Conservation (phyloP, 2,888 invertebrate species). For the Apantesis nais region DNA sequence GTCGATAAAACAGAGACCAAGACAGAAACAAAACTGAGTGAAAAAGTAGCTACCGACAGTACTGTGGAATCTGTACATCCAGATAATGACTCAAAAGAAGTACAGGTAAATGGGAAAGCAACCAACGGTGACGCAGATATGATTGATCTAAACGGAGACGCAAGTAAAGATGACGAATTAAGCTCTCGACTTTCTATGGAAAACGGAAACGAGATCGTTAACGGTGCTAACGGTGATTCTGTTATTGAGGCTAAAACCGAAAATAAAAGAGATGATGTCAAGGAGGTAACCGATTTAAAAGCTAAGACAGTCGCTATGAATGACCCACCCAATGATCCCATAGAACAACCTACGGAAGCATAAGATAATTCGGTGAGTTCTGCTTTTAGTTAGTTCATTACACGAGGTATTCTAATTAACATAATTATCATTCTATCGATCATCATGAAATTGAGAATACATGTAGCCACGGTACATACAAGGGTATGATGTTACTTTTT, state of each 20-base stretch:
- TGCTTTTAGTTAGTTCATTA: conserved; percentile 17
- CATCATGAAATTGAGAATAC: too few species aligned
- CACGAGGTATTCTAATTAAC: background rate
- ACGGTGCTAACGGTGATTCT: conserved; percentile 62
- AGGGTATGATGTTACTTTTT: background rate
- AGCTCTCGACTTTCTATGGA: conserved; percentile 71
- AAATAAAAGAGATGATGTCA: conserved; percentile 56
- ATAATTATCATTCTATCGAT: background rate
- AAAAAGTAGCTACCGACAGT: conserved; percentile 38
- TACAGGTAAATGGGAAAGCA: conserved; percentile 72
- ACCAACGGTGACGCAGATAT: conserved; percentile 65
- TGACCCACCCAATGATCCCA: conserved; percentile 72
- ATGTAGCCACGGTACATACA: background rate
- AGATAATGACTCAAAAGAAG: conserved; percentile 56
- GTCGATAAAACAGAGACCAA: conserved; percentile 5
- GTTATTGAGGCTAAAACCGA: conserved; percentile 71
- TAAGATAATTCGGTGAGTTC: conserved; percentile 75
- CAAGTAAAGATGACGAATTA: conserved; percentile 67
- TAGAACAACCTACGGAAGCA: conserved; percentile 83
- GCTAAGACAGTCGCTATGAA: conserved; percentile 84
- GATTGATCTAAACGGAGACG: conserved; percentile 68
- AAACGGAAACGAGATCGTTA: conserved; percentile 65
- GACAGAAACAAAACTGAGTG: conserved; percentile 30
- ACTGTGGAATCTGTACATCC: conserved; percentile 46
- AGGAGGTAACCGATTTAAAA: conserved; percentile 79